A percentile compares a stretch with the other conserved stretches of the same genome.
These are phyloP conservation scores for Brachyptera putata DNA, from an alignment of 2,888 invertebrate genomes.

Conservation along the genomic window DNA sequence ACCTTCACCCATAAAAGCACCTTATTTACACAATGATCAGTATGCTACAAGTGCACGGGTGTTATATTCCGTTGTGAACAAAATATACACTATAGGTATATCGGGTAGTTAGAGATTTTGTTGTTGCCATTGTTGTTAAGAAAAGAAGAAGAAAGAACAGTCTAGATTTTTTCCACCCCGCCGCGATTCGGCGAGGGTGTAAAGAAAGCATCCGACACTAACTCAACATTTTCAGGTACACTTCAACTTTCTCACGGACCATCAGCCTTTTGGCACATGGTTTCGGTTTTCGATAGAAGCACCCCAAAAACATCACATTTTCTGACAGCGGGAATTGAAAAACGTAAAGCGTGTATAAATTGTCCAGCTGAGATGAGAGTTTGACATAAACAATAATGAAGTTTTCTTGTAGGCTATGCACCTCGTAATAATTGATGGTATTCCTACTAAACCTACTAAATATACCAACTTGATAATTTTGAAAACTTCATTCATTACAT, in stretches of 20 bases:
- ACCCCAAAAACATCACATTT: background rate
- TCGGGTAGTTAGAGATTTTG: constrained; percentile 19
- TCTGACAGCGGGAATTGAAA: background rate
- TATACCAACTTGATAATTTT: no score
- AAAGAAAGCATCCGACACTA: background rate
- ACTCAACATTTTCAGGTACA: background rate
- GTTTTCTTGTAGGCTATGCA: no score
- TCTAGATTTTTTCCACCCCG: constrained; percentile 1
- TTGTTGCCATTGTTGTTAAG: constrained; percentile 11
- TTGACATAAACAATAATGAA: no score
- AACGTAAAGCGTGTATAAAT: background rate
- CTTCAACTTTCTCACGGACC: constrained; percentile 12
- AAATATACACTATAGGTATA: background rate
- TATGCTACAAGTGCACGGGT: constrained; percentile 12
- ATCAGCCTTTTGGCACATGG: background rate
- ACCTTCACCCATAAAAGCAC: background rate
- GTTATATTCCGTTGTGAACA: background rate
- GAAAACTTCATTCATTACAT: no score
- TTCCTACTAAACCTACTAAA: no score
- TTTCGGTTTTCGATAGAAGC: constrained; percentile 1
- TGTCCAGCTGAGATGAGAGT: no score
- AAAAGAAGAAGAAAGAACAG: no score
- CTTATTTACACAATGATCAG: background rate
- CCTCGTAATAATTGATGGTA: no score
- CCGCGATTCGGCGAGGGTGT: background rate